Evolutionary conservation across 2,888 invertebrate species (phyloP), one percentile per base, ranked within the genome.

Genomic region (Aspidiotus rigidus): DNA sequence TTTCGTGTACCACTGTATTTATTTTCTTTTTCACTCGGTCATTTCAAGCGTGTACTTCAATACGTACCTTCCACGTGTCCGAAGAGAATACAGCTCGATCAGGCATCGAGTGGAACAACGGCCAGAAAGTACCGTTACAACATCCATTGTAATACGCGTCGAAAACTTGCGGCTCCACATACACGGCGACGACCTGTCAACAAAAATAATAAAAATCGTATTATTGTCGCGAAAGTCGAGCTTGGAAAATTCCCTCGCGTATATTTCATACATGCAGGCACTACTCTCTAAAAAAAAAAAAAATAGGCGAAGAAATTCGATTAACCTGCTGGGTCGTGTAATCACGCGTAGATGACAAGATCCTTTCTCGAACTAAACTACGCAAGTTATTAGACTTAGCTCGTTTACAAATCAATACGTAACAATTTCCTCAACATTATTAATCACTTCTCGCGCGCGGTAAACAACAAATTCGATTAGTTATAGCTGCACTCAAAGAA

Each of bases 61-160:
- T 10, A 60, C 64, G 59, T 73, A 77, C 77, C 74, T 77, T 77
- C 76, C 78, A 79, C 28, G 76, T 77, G 16, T 77, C 77, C n/a
- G 75, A 75, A 42, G 77, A 75, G 72, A 78, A 79, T 10, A 76
- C 74, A 7, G 78, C 78, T 60, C 78, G 74, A 72, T 79, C 79
- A 1, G 79, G 78, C 78, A 79, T 78, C 6, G 78, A 79, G 71
- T 79, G 79, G 71, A 79, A 78, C 13, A 79, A 75, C 1, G 79
- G 79, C 79, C 79, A 79, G 69, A 79, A 77, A 9, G 79, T 78
- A 2, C 77, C 79, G 73, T 79, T 79, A 73, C 79, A 79, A 72
- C 78, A 79, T 6, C 79, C 79, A 70, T 79, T 79, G 75, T 79
- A 79, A 72, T 76, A 79, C 40, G 74, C 74, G 73, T 78, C 77